Evolutionary conservation across 92 coral and sea anemone genomes (phyloP), one percentile per base, ranked within the genome.

Genomic region (Epizoanthus scotinus): DNA sequence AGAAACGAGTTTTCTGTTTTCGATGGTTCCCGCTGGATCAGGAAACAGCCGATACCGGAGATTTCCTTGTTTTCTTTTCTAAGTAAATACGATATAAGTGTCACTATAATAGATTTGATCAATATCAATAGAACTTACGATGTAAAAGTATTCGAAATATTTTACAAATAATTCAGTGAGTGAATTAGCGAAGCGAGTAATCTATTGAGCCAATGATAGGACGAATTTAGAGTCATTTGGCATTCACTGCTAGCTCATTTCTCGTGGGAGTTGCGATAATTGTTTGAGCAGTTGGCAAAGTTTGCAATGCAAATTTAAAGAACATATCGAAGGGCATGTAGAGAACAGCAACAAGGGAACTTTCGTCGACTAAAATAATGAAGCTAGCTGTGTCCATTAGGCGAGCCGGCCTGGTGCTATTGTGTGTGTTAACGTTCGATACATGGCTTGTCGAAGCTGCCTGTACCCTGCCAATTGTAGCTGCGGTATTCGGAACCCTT

Each of bases 401-500:
- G 69, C 40, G 42, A 20, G 12, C 9, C 10, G 31, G 14, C n/a
- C 34, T 64, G 1, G 42, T 9, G 28, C 40, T 64, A 44, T 7
- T 38, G 13, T 58, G 55, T 17, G 40, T 75, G 24, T 55, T 75
- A 7, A 54, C 25, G 5, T 63, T 21, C 10, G 17, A 63, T n/a
- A 66, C 81, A 7, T 18, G 22, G 52, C 56, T 57, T 3, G 81
- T 75, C 22, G 81, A 58, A 55, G 87, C 84, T 6, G 67, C 85
- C 6, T 92, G 94, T 55, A 59, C 84, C 5, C 61, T 80, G 1
- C 86, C 94, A 22, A 87, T 92, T 78, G 66, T 92, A 6, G 85
- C 81, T 25, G 79, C 97, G 24, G 97, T 92, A 14, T 92, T 92
- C 57, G 91, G 84, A n/a, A 88, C 94, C 3, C 61, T 92, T 6